Percentiles rank a stretch among this genome's conserved stretches.
Evolutionary conservation across 2,797 vertebrate species (phyloP).

Genomic region (Galago senegalensis): DNA sequence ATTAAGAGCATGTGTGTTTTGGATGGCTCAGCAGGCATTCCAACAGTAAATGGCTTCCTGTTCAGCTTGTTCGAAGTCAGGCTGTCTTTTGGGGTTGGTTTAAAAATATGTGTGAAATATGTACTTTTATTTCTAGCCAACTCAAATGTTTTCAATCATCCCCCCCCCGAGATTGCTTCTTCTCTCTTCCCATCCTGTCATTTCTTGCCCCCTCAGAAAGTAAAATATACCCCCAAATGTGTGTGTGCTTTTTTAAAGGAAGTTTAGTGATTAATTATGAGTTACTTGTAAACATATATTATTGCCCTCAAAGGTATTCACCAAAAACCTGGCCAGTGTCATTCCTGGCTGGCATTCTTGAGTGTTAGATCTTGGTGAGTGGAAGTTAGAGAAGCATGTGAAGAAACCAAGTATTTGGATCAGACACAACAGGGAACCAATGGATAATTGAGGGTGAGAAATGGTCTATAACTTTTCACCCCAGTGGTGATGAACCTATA

Average conservation of each 20-base stretch:
- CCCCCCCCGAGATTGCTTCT: slow-evolving; percentile 59
- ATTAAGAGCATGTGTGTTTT: slow-evolving; percentile 93
- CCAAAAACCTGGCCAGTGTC: slow-evolving; percentile 84
- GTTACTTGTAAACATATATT: slow-evolving; percentile 88
- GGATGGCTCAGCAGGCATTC: slow-evolving; percentile 95
- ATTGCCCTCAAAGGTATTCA: slow-evolving; percentile 87
- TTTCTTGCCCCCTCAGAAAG: slow-evolving; percentile 78
- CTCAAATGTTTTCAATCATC: slow-evolving; percentile 94
- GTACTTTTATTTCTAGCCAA: slow-evolving; percentile 95
- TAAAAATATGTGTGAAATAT: slow-evolving; percentile 94
- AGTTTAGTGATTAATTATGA: slow-evolving; percentile 88
- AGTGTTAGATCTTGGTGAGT: slow-evolving; percentile 71
- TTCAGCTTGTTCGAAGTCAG: slow-evolving; percentile 94
- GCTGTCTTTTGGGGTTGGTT: slow-evolving; percentile 94
- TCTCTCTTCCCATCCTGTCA: slow-evolving; percentile 74
- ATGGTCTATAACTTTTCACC: slow-evolving; percentile 80
- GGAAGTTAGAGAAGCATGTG: slow-evolving; percentile 61
- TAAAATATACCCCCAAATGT: slow-evolving; percentile 89
- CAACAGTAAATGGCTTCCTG: slow-evolving; percentile 98
- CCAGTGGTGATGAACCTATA: slow-evolving; percentile 84
- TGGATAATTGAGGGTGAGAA: slow-evolving; percentile 84
- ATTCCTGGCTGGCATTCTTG: slow-evolving; percentile 77
- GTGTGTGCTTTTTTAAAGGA: slow-evolving; percentile 91
- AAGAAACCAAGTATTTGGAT: slow-evolving; percentile 81
- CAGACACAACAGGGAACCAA: slow-evolving; percentile 67